Percentiles rank a stretch among this genome's conserved stretches.
Conservation (phyloP, 2,888 invertebrate species). For the Tetranychus piercei region DNA sequence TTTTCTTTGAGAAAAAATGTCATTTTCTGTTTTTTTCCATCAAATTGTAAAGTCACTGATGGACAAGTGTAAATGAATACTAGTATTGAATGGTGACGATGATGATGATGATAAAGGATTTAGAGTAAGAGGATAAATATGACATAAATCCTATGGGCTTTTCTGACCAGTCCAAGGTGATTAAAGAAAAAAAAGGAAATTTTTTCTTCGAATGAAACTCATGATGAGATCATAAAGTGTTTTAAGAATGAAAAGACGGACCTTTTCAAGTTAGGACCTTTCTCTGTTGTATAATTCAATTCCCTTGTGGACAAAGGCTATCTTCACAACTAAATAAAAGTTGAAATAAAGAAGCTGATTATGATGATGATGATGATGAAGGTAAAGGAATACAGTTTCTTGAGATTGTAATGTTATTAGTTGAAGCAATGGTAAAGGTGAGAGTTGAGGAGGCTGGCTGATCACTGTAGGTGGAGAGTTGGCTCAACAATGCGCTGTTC, state of each 20-base stretch:
- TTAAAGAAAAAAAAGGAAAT: background rate
- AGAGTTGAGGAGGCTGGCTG: background rate
- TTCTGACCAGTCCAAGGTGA: conserved; percentile 1
- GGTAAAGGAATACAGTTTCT: background rate
- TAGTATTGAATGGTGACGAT: background rate
- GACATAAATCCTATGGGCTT: background rate
- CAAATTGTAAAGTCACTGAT: no score
- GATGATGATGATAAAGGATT: background rate
- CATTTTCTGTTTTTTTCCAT: no score
- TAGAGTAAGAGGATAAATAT: background rate
- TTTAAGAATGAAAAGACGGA: background rate
- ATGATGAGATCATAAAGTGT: background rate
- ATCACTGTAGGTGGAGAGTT: no score
- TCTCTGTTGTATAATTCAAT: background rate
- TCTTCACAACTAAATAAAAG: background rate
- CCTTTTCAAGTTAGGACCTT: background rate
- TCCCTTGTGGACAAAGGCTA: background rate
- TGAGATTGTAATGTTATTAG: background rate
- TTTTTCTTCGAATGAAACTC: background rate
- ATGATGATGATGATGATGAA: background rate
- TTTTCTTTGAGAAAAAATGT: no score
- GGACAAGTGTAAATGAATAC: background rate
- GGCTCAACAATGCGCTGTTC: no score
- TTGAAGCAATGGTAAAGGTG: background rate
- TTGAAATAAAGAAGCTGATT: background rate